Conservation (phyloP, 2,113 vertebrate species). For the Silurus meridionalis region DNA sequence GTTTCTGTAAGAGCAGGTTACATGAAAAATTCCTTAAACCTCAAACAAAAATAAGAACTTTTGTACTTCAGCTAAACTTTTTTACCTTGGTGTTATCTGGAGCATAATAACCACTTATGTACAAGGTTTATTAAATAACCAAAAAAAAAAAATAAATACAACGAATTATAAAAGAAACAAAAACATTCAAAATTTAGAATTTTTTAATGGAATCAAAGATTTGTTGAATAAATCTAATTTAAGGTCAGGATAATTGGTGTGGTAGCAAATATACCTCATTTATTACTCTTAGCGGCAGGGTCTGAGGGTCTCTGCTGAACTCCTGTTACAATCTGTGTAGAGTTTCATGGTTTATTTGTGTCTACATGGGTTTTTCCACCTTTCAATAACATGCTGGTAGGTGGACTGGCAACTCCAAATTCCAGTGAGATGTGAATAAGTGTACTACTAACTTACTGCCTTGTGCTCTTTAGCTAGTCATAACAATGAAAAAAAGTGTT, state of each 20-base stretch:
- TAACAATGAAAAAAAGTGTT: not conserved
- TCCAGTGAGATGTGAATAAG: not conserved
- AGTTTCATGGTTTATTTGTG: not conserved
- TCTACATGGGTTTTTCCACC: not conserved
- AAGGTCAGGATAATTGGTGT: not conserved
- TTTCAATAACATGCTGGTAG: not conserved
- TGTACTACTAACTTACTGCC: not conserved
- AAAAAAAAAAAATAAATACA: not conserved
- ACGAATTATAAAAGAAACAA: too few species aligned
- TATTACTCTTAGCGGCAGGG: not conserved
- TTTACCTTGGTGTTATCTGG: not conserved
- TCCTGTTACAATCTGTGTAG: not conserved
- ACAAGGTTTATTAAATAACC: not conserved
- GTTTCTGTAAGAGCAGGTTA: not conserved
- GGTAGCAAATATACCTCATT: not conserved
- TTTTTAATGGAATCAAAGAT: not conserved
- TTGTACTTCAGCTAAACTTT: not conserved
- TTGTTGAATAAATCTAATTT: not conserved
- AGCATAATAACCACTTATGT: not conserved
- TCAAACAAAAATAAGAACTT: not conserved
- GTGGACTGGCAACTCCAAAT: not conserved
- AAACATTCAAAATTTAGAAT: not conserved
- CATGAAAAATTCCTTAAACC: not conserved
- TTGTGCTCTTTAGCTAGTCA: not conserved
- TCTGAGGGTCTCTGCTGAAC: not conserved